A percentile compares a stretch with the other conserved stretches of the same genome.
Evolutionary conservation across 2,797 vertebrate species (phyloP).

Genomic region (Crenichthys baileyi): DNA sequence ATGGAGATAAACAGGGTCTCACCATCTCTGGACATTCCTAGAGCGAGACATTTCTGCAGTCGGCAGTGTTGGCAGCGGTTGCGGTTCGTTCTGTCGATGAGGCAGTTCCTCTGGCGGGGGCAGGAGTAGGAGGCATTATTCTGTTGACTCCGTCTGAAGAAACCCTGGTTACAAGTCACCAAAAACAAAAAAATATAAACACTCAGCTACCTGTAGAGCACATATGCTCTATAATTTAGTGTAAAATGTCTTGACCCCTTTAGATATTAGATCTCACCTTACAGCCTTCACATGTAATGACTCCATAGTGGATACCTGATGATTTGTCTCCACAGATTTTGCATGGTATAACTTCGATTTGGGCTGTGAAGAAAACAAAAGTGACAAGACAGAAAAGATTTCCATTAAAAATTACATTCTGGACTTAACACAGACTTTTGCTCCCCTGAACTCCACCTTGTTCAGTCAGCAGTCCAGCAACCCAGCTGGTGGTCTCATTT

Average conservation of each 20-base stretch:
- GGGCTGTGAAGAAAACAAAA: slow-evolving; percentile 81
- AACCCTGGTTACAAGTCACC: slow-evolving; percentile 83
- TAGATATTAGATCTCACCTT: slow-evolving; percentile 84
- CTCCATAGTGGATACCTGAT: slow-evolving; percentile 99
- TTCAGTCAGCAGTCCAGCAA: slow-evolving; percentile 15
- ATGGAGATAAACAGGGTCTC: slow-evolving; percentile 60
- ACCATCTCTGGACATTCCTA: slow-evolving; percentile 99
- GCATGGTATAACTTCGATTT: slow-evolving; percentile 99
- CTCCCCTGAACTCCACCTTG: slow-evolving; percentile 13
- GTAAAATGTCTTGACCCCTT: background rate
- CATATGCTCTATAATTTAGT: background rate
- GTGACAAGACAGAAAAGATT: slow-evolving; percentile 10
- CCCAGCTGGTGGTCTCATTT: slow-evolving; percentile 49
- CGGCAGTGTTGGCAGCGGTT: slow-evolving; percentile 99
- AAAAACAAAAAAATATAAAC: slow-evolving; percentile 20
- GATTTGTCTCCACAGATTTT: slow-evolving; percentile 99
- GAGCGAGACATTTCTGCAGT: slow-evolving; percentile 99
- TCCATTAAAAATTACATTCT: slow-evolving; percentile 19
- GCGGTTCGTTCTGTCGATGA: slow-evolving; percentile 99
- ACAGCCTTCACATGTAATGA: slow-evolving; percentile 99
- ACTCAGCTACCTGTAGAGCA: background rate
- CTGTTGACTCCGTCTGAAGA: slow-evolving; percentile 99
- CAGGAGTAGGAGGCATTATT: slow-evolving; percentile 99
- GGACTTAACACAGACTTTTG: slow-evolving; percentile 8
- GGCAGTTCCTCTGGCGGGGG: slow-evolving; percentile 98